A percentile compares a stretch with the other conserved stretches of the same genome.
These are phyloP conservation scores for Numida meleagris DNA, from an alignment of 2,113 vertebrate species.

Conservation along the genomic window DNA sequence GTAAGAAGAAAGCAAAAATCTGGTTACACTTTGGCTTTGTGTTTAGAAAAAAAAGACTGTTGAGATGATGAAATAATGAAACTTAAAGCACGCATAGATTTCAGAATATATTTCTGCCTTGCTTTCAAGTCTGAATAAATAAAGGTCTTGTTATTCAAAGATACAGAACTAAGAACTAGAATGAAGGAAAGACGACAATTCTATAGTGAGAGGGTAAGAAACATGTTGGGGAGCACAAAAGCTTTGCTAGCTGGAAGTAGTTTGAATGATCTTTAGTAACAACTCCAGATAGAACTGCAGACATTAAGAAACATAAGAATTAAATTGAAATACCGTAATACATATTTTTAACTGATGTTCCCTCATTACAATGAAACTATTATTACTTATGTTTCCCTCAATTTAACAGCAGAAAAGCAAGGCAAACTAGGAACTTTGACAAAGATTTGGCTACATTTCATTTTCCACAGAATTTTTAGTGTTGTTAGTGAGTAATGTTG, in stretches of 20 bases:
- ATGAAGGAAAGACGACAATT: neutral
- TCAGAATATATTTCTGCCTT: neutral
- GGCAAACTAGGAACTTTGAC: neutral
- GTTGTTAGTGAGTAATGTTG: neutral
- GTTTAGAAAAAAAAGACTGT: neutral
- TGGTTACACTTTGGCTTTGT: neutral
- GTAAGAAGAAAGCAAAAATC: conserved; percentile 30
- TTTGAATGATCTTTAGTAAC: neutral
- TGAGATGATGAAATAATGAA: neutral
- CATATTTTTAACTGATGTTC: neutral
- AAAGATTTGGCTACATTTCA: neutral
- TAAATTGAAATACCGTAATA: neutral
- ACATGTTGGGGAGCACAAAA: neutral
- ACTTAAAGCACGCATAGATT: neutral
- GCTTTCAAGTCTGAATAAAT: neutral
- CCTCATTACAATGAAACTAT: neutral
- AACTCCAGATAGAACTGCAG: neutral
- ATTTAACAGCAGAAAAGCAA: neutral
- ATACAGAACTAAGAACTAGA: neutral
- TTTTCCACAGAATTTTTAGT: neutral
- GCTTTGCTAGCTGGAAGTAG: neutral
- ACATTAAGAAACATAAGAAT: neutral
- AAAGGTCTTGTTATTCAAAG: neutral
- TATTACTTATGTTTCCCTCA: neutral
- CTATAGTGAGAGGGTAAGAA: neutral